Conservation (phyloP, 2,888 invertebrate species). For the Acrobeloides nanus region DNA sequence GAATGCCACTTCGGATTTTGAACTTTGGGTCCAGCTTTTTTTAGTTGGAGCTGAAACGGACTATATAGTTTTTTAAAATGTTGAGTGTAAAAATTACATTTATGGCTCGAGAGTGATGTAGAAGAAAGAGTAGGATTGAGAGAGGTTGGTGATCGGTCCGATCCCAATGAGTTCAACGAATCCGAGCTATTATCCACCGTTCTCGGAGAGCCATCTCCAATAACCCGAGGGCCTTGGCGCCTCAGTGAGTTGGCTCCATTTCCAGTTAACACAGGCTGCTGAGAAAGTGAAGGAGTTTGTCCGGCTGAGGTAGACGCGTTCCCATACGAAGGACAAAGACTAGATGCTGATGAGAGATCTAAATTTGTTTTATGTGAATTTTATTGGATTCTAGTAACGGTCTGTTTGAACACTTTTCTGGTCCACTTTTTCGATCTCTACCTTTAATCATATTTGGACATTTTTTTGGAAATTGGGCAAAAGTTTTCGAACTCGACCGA, state of each 20-base stretch:
- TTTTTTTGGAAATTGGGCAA: too few species aligned
- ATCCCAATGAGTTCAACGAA: conserved; percentile 33
- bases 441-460: too few species aligned
- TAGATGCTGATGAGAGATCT: background rate
- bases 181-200: conserved; percentile 29
- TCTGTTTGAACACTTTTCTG: background rate
- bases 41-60: too few species aligned
- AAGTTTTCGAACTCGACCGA: too few species aligned
- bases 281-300: background rate
- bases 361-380: too few species aligned
- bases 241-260: too few species aligned
- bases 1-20: too few species aligned
- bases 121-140: background rate
- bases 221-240: too few species aligned
- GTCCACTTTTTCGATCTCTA: background rate
- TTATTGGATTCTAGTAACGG: too few species aligned
- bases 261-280: background rate
- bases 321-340: background rate
- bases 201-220: background rate
- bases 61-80: background rate
- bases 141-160: conserved; percentile 16
- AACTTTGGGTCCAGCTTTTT: too few species aligned
- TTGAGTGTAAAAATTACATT: background rate
- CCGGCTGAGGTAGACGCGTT: background rate
- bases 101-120: background rate